Percentiles rank a stretch among this genome's conserved stretches.
These are phyloP conservation scores for Mesoligia furuncula DNA, from an alignment of 2,888 invertebrate species.

Conservation along the genomic window DNA sequence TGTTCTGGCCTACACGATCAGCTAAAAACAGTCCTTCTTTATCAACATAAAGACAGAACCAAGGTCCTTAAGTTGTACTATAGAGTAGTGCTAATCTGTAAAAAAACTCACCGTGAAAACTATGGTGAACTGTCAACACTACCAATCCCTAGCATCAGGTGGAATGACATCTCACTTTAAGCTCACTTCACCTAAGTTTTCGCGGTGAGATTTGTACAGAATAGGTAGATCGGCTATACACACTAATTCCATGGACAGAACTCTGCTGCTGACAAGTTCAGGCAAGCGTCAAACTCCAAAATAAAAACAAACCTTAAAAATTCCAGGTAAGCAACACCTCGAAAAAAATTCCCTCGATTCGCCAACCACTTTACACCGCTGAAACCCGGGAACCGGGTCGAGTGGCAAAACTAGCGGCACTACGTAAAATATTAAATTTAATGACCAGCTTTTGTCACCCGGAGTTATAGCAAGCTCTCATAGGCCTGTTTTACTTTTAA, in stretches of 20 bases:
- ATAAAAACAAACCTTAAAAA: constrained; percentile 19
- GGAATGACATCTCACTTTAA: too few species aligned
- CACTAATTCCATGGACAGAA: not conserved
- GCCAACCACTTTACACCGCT: constrained; percentile 40
- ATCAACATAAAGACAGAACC: too few species aligned
- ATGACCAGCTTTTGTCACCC: constrained; percentile 80
- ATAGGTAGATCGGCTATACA: not conserved
- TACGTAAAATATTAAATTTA: constrained; percentile 83
- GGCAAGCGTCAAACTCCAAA: not conserved
- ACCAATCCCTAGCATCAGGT: too few species aligned
- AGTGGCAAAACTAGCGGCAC: constrained; percentile 74
- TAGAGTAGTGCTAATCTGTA: too few species aligned
- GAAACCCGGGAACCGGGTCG: constrained; percentile 71
- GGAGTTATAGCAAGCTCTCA: constrained; percentile 66
- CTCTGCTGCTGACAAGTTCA: not conserved
- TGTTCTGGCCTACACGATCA: not conserved
- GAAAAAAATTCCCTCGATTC: constrained; percentile 37
- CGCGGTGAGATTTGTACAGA: too few species aligned
- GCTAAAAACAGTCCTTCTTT: not conserved
- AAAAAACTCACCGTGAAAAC: too few species aligned
- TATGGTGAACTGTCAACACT: too few species aligned
- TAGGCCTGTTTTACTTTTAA: constrained; percentile 72
- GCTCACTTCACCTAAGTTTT: too few species aligned
- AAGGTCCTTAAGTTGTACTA: not conserved
- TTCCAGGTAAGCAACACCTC: constrained; percentile 16